phyloP scores from a whole-genome alignment of 2,113 vertebrate genomes.

The Donacobius atricapilla region DNA sequence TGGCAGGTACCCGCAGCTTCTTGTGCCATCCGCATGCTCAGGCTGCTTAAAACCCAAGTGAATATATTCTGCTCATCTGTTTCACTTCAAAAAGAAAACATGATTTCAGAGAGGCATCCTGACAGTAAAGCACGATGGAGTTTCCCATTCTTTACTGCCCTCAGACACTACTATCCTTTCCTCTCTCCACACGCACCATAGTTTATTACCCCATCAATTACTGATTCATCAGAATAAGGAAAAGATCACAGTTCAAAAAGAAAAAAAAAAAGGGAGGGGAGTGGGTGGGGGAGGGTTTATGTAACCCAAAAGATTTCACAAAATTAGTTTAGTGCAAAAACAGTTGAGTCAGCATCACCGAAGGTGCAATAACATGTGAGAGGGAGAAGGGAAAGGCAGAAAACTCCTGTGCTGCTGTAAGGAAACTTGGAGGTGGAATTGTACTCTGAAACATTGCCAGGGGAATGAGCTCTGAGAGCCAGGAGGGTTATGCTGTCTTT shows the following conservation, averaged over 20 bases:
- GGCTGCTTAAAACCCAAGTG: not conserved
- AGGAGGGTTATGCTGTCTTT: not conserved
- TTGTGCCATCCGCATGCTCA: not conserved
- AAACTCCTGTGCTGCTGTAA: not conserved
- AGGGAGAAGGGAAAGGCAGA: not conserved
- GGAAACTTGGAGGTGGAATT: not conserved
- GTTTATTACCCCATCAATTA: not conserved
- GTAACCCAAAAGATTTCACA: not conserved
- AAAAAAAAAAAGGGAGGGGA: accelerated
- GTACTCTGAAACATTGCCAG: not conserved
- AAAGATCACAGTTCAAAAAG: not conserved
- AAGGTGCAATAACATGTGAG: constrained; percentile 5
- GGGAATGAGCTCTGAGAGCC: not conserved
- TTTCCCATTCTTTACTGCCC: not conserved
- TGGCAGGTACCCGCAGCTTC: not conserved
- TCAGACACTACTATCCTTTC: not conserved
- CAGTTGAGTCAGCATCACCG: constrained; percentile 13
- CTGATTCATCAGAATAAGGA: not conserved
- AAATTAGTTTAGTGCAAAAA: constrained; percentile 1
- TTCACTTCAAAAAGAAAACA: not conserved
- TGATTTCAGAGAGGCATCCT: accelerated
- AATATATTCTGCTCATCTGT: not conserved
- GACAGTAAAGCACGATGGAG: not conserved
- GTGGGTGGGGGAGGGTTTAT: not conserved
- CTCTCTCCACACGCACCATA: not conserved